Base-by-base conservation (phyloP, 2,888 invertebrate species). In the Archips crataeganus region DNA sequence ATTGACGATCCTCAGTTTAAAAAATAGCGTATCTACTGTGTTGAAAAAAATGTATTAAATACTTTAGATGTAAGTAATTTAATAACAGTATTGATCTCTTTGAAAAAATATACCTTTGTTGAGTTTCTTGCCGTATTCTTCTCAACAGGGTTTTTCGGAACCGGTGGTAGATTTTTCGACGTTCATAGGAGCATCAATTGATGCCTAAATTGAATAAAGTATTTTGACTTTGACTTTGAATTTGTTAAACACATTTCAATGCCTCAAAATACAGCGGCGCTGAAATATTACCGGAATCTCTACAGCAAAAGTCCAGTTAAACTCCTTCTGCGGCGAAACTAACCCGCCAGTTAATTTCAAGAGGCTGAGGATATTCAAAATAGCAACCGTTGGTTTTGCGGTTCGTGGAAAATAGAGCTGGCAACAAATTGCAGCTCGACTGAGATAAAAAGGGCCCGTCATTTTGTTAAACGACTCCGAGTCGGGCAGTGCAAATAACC, bases 361-460 rank as follows among this genome's bases (percentile, higher is more conserved):
- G 83, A 85, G 87, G 85, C 85, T 87, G 86, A 82, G 87, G 85
- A 87, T 90, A 92, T 91, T 89, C 87, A 89, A 90, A 93, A 90
- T 86, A 90, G 88, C 84, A 85, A 83, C 85, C 86, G 83, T 87
- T 84, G 85, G 88, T 89, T 87, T 23, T 90, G 91, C 84, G 91
- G 92, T 89, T 82, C 83, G 82, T 87, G 84, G 90, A 87, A 91
- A 92, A 92, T 91, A 89, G 90, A 91, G 88, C 84, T 86, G 85
- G 85, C 87, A 88, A 93, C 93, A 92, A 92, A 93, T 92, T 89
- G 91, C 87, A 87, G 80, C 84, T 83, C 87, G 92, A 92, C 91
- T 90, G 87, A 92, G 93, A 93, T 93, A 92, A 93, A 93, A 93
- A 92, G 92, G 90, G 84, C 88, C 88, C 91, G 92, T 92, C 93